Conservation (phyloP, 2,888 invertebrate species). For the Callyntrura guangdongensis region DNA sequence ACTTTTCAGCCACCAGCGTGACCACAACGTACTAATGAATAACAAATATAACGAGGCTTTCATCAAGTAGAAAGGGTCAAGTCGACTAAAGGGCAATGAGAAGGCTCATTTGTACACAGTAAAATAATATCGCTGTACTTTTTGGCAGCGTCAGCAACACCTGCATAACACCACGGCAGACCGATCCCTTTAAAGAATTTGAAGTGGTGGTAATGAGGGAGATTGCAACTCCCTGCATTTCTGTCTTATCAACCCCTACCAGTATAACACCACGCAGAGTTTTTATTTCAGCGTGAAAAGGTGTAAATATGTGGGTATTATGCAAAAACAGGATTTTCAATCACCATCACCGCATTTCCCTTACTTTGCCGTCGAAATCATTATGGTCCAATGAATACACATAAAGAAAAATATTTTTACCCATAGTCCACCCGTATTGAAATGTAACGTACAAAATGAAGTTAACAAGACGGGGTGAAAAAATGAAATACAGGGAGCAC, state of each 20-base stretch:
- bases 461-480: slow-evolving; percentile 65
- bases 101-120: slow-evolving; percentile 59
- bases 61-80: slow-evolving; percentile 50
- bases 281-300: neutral
- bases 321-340: slow-evolving; percentile 61
- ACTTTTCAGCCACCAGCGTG: slow-evolving; percentile 5
- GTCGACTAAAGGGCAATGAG: slow-evolving; percentile 52
- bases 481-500: slow-evolving; percentile 36
- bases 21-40: slow-evolving; percentile 11
- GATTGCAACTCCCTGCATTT: neutral
- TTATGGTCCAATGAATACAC: slow-evolving; percentile 40
- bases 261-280: neutral
- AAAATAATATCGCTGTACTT: slow-evolving; percentile 18
- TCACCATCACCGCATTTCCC: slow-evolving; percentile 8
- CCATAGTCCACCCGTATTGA: slow-evolving; percentile 63
- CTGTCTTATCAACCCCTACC: neutral
- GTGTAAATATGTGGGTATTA: slow-evolving; percentile 41
- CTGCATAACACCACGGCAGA: neutral
- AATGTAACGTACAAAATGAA: slow-evolving; percentile 25
- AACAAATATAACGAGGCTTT: slow-evolving; percentile 29
- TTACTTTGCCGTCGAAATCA: slow-evolving; percentile 13
- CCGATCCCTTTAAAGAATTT: neutral
- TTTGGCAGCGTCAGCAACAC: neutral
- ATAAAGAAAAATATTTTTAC: slow-evolving; percentile 54
- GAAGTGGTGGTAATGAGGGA: neutral